phyloP scores from a whole-genome alignment of 35 echinoderm and acorn worm genomes.

The Lytechinus pictus region DNA sequence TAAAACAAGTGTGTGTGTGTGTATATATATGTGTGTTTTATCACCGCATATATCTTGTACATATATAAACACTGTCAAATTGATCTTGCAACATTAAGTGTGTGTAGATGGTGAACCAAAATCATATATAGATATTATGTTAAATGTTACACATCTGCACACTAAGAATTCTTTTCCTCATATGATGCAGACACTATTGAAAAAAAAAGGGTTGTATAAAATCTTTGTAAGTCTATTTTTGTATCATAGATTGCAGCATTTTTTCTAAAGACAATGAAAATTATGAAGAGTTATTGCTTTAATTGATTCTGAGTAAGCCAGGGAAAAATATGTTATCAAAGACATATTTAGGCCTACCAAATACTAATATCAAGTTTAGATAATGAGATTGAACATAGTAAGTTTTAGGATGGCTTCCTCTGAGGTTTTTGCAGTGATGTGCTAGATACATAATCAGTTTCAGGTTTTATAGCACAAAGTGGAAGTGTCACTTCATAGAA shows the following conservation, averaged over 20 bases:
- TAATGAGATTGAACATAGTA: no score
- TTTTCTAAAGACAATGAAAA: slow-evolving; percentile 7
- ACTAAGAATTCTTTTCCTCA: background rate
- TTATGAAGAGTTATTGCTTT: background rate
- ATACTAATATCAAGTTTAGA: no score
- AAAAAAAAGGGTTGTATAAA: background rate
- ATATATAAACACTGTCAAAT: background rate
- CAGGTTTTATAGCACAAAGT: no score
- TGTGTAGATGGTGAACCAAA: background rate
- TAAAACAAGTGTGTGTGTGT: background rate
- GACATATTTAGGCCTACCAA: no score
- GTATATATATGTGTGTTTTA: background rate
- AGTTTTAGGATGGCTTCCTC: no score
- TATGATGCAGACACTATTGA: background rate
- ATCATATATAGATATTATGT: background rate
- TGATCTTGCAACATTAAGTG: background rate
- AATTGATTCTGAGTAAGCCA: background rate
- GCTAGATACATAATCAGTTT: no score
- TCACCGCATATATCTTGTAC: background rate
- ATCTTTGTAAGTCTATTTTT: background rate
- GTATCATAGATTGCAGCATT: background rate
- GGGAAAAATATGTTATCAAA: no score
- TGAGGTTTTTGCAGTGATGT: no score
- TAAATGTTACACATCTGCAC: background rate
- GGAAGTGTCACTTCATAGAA: no score